Conservation (phyloP, 2,113 vertebrate species). For the Plotosus lineatus region DNA sequence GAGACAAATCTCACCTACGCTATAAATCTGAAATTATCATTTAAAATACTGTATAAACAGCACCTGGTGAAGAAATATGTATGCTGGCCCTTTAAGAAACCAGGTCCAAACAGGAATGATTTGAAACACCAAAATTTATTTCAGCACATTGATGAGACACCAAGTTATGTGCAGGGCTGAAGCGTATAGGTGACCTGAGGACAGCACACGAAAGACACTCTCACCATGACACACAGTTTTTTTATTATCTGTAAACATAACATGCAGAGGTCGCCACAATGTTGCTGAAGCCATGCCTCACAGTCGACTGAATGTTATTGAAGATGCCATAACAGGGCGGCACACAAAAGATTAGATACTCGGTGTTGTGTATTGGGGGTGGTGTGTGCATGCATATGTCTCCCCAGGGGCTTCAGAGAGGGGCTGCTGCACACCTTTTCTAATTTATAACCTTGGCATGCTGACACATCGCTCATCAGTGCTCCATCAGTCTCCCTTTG, state of each 20-base stretch:
- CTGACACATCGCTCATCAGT: conserved; percentile 35
- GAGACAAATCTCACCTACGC: neutral
- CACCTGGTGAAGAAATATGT: neutral
- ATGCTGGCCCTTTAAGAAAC: neutral
- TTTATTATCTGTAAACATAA: neutral
- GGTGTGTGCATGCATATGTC: neutral
- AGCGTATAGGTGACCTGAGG: neutral
- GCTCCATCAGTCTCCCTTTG: conserved; percentile 6
- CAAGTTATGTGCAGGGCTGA: neutral
- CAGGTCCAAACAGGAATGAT: neutral
- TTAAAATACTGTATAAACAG: neutral
- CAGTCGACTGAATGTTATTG: neutral
- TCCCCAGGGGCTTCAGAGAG: neutral
- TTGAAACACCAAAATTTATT: neutral
- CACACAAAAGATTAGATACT: neutral
- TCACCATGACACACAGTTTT: neutral
- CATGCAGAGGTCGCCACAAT: neutral
- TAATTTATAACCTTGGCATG: conserved; percentile 38
- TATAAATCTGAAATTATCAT: neutral
- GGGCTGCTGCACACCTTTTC: conserved; percentile 8
- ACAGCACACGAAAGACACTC: neutral
- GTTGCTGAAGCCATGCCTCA: neutral
- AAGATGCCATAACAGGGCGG: neutral
- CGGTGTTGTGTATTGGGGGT: neutral
- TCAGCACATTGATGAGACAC: neutral